Evolutionary conservation across 2,888 invertebrate genomes (phyloP).

Genomic region (Nephrotoma appendiculata): DNA sequence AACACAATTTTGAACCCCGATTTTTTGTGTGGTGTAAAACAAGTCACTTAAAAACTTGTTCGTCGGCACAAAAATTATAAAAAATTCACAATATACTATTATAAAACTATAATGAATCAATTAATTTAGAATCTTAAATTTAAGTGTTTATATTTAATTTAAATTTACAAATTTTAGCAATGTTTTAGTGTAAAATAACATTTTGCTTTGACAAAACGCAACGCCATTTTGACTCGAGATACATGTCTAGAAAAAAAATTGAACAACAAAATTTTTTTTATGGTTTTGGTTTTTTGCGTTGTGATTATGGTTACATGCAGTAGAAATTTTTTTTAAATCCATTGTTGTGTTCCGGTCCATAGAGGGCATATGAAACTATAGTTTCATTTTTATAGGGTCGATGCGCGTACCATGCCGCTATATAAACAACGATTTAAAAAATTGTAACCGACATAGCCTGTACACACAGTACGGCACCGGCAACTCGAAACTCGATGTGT

Average conservation of each 20-base stretch:
- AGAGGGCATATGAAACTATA: too few relatives aligned
- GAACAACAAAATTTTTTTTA: not conserved
- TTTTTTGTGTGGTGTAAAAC: not conserved
- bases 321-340: not conserved
- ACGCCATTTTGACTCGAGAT: conserved; percentile 1
- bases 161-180: not conserved
- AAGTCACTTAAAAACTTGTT: not conserved
- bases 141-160: not conserved
- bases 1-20: not conserved
- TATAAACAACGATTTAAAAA: too few relatives aligned
- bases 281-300: not conserved
- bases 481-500: too few relatives aligned
- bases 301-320: not conserved
- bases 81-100: not conserved
- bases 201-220: conserved; percentile 2
- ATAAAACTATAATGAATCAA: not conserved
- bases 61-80: not conserved
- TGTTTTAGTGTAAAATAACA: not conserved
- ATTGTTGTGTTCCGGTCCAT: not conserved
- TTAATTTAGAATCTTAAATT: not conserved
- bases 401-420: too few relatives aligned
- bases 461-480: too few relatives aligned
- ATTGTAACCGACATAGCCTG: too few relatives aligned
- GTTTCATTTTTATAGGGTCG: too few relatives aligned
- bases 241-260: not conserved